Conservation (phyloP, 2,797 vertebrate species). For the Tauraco hartlaubi region DNA sequence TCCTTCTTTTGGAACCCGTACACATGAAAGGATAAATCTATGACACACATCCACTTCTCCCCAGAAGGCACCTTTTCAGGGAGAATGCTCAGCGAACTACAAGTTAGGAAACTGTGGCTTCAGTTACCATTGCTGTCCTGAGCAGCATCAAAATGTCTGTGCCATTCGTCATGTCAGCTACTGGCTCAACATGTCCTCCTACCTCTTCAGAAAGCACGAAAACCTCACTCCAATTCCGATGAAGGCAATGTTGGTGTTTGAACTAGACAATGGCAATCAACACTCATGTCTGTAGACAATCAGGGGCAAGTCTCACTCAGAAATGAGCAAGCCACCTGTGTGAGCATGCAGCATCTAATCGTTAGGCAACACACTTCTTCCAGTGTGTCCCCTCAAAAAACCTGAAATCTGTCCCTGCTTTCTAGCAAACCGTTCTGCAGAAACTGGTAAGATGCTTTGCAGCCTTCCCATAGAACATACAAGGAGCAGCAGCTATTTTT, state of each 20-base stretch:
- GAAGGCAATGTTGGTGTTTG: not conserved
- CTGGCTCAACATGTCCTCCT: not conserved
- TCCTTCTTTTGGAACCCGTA: not conserved
- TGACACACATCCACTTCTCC: rapidly evolving
- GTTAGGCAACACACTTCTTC: not conserved
- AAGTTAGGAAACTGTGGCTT: not conserved
- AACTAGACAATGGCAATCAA: not conserved
- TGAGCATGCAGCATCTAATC: not conserved
- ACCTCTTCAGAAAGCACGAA: not conserved
- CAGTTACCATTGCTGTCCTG: not conserved
- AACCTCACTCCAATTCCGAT: not conserved
- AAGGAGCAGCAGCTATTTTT: not conserved
- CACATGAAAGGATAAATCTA: rapidly evolving
- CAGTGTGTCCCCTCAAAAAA: not conserved
- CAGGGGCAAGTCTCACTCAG: not conserved
- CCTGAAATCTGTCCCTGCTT: not conserved
- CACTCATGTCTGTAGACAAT: not conserved
- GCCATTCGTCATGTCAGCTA: not conserved
- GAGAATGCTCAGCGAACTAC: not conserved
- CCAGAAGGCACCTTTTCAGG: not conserved
- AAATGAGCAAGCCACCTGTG: not conserved
- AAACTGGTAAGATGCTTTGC: not conserved
- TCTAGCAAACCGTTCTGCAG: not conserved
- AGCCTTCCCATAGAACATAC: not conserved
- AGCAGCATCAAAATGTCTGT: not conserved